A percentile compares a stretch with the other conserved stretches of the same genome.
phyloP scores from a whole-genome alignment of 2,113 vertebrate species.

The Gavia stellata region DNA sequence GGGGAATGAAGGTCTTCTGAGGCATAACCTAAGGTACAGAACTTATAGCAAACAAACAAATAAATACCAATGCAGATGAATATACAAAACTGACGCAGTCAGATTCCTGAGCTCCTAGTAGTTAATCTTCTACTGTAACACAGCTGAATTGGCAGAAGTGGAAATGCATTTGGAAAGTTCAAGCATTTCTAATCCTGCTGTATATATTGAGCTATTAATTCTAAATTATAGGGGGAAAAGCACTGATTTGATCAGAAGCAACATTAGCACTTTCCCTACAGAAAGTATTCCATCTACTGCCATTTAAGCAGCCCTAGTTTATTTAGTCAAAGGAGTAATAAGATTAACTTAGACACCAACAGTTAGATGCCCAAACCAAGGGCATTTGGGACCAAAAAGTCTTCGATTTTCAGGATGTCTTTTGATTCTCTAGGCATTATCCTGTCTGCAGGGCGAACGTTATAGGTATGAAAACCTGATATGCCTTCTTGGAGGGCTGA shows the following conservation, averaged over 20 bases:
- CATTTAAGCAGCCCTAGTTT: not conserved
- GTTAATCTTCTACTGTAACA: not conserved
- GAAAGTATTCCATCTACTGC: not conserved
- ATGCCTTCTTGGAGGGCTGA: not conserved
- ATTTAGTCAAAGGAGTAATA: not conserved
- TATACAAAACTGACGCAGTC: not conserved
- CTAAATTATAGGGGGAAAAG: not conserved
- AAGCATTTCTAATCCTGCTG: conserved; percentile 27
- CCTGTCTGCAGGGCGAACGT: not conserved
- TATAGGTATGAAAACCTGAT: not conserved
- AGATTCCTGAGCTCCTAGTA: not conserved
- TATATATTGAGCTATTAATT: conserved; percentile 18
- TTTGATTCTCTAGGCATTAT: not conserved
- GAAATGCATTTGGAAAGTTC: conserved; percentile 12
- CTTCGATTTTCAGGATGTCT: not conserved
- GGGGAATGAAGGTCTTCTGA: not conserved
- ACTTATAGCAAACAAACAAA: conserved; percentile 31
- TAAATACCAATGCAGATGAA: conserved; percentile 24
- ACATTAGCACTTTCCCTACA: not conserved
- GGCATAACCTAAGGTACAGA: not conserved
- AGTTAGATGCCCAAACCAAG: not conserved
- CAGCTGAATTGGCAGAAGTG: conserved; percentile 25
- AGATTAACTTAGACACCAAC: not conserved
- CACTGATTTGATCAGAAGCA: not conserved
- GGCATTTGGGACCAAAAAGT: not conserved